Conservation (phyloP, 2,797 vertebrate species). For the Hyperoplus immaculatus region DNA sequence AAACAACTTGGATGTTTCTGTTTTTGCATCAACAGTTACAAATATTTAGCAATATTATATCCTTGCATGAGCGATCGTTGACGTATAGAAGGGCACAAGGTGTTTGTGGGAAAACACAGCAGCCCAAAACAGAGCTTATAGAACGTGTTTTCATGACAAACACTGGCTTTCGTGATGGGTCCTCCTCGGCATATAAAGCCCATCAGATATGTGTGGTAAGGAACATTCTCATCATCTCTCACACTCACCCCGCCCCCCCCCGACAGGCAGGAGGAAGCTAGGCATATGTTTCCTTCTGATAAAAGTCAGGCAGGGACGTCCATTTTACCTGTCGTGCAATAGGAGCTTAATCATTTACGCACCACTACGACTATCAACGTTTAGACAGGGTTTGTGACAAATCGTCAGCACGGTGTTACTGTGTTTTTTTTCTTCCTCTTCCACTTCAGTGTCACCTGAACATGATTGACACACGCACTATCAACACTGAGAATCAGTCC, state of each 20-base stretch:
- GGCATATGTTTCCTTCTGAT: constrained; percentile 33
- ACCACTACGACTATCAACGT: constrained; percentile 21
- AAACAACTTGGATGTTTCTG: constrained; percentile 57
- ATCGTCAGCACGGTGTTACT: constrained; percentile 44
- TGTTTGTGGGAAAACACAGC: constrained; percentile 53
- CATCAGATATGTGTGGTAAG: constrained; percentile 22
- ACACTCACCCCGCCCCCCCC: constrained; percentile 1
- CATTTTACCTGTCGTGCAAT: constrained; percentile 39
- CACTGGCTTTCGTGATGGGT: constrained; percentile 20
- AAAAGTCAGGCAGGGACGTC: constrained; percentile 9
- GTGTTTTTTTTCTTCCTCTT: not conserved
- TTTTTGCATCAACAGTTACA: constrained; percentile 61
- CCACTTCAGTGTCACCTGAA: constrained; percentile 37
- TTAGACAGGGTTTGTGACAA: constrained; percentile 35
- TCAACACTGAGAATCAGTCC: constrained; percentile 64
- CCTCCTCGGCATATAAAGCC: not conserved
- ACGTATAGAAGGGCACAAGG: constrained; percentile 65
- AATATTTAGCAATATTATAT: constrained; percentile 84
- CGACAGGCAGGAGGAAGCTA: constrained; percentile 19
- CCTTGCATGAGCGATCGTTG: constrained; percentile 78
- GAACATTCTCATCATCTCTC: constrained; percentile 33
- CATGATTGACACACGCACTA: constrained; percentile 49
- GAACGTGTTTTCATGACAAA: constrained; percentile 69
- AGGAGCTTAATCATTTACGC: constrained; percentile 25
- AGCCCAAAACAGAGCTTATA: constrained; percentile 43